Evolutionary conservation across 2,113 vertebrate genomes (phyloP).

Genomic region (Genyomyrus donnyi): DNA sequence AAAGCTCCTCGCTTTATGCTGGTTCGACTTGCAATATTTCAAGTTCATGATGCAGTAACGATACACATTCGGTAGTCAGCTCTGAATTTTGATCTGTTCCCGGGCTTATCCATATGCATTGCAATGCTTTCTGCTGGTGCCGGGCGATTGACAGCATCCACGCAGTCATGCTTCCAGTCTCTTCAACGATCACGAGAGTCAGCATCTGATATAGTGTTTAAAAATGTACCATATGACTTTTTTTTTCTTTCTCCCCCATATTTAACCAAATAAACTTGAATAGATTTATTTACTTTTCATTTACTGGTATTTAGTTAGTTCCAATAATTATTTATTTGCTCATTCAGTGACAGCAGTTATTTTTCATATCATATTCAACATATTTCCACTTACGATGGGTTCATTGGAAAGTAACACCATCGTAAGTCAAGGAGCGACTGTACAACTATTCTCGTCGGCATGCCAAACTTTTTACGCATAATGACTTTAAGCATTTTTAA

Average conservation of each 20-base stretch:
- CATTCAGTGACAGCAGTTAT: neutral
- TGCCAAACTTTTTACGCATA: neutral
- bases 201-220: neutral
- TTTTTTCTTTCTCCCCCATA: neutral
- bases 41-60: neutral
- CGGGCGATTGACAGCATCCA: neutral
- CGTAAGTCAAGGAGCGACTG: neutral
- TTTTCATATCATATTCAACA: neutral
- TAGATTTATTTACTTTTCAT: neutral
- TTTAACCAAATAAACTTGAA: neutral
- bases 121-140: neutral
- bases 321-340: too few species aligned
- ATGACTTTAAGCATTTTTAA: neutral
- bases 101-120: neutral
- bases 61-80: neutral
- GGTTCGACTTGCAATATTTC: neutral
- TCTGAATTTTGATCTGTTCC: neutral
- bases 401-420: neutral
- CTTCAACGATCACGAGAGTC: neutral
- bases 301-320: neutral
- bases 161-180: neutral
- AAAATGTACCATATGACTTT: neutral
- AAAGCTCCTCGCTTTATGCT: neutral
- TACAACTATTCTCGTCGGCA: neutral
- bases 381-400: neutral